phyloP scores from a whole-genome alignment of 2,113 vertebrate species.

The Hystrix brachyura region DNA sequence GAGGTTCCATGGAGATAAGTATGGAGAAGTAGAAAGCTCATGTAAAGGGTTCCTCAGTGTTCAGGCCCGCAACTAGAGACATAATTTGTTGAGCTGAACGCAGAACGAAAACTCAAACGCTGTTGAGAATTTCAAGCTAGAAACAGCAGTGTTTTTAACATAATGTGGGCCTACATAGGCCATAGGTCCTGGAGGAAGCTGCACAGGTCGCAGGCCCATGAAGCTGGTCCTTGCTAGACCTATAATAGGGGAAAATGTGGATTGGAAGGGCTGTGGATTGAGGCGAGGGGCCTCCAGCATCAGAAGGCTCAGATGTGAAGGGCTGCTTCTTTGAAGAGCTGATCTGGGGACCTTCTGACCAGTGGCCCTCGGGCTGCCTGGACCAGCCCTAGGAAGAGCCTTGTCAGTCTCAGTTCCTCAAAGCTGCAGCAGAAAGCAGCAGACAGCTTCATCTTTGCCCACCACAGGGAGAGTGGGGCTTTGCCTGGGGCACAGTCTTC shows the following conservation, averaged over 20 bases:
- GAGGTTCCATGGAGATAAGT: not conserved
- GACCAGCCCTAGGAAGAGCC: not conserved
- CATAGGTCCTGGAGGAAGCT: rapidly evolving
- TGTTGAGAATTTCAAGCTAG: not conserved
- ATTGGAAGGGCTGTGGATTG: not conserved
- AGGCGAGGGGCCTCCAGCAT: not conserved
- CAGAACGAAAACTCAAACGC: not conserved
- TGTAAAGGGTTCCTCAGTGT: not conserved
- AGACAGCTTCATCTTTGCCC: not conserved
- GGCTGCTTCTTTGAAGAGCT: not conserved
- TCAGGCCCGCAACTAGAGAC: not conserved
- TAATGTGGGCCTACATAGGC: not conserved
- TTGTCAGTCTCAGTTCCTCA: not conserved
- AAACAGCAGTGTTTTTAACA: not conserved
- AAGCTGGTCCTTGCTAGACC: not conserved
- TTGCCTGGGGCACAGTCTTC: not conserved
- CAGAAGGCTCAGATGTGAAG: not conserved
- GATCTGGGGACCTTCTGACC: not conserved
- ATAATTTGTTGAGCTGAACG: not conserved
- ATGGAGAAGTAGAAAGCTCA: not conserved
- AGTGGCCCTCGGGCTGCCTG: not conserved
- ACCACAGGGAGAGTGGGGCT: not conserved
- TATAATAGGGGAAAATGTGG: not conserved
- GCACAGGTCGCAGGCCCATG: not conserved
- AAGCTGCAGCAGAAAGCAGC: not conserved